These are phyloP conservation scores for Tricholaema leucomelas DNA, from an alignment of 2,113 vertebrate genomes.

Conservation along the genomic window DNA sequence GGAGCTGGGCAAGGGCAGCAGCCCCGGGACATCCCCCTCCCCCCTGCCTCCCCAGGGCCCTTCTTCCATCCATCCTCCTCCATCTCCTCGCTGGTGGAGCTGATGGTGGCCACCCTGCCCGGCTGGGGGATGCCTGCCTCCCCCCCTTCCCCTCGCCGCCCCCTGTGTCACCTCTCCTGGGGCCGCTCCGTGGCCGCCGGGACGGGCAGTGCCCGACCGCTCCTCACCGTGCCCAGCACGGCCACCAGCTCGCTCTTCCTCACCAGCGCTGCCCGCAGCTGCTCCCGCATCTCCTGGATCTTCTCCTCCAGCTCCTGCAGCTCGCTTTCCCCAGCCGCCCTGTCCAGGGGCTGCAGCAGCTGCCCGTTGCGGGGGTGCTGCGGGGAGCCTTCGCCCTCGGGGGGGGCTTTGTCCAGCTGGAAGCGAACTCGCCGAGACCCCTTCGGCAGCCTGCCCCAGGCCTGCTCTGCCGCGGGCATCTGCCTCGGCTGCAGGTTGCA, in stretches of 20 bases:
- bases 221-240: conserved; percentile 59
- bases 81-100: accelerated
- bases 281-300: conserved; percentile 78
- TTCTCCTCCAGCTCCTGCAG: conserved; percentile 80
- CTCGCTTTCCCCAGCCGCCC: conserved; percentile 50
- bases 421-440: conserved; percentile 5
- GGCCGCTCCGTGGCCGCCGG: conserved; percentile 17
- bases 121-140: no score
- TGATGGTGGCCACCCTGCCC: neutral
- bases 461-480: neutral
- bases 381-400: neutral
- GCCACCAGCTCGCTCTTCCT: conserved; percentile 83
- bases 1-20: neutral
- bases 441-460: conserved; percentile 24
- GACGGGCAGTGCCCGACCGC: neutral
- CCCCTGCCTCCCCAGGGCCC: no score
- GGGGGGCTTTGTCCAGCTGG: conserved; percentile 8
- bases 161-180: conserved; percentile 65
- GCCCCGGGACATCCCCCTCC: neutral
- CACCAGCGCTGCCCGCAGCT: conserved; percentile 76
- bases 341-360: neutral
- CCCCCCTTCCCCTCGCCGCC: neutral
- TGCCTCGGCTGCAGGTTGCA: conserved; percentile 49
- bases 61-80: neutral
- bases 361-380: conserved; percentile 56